These are phyloP conservation scores for Magallana ariakensis DNA, from an alignment of 1,140 invertebrate species.

Conservation along the genomic window DNA sequence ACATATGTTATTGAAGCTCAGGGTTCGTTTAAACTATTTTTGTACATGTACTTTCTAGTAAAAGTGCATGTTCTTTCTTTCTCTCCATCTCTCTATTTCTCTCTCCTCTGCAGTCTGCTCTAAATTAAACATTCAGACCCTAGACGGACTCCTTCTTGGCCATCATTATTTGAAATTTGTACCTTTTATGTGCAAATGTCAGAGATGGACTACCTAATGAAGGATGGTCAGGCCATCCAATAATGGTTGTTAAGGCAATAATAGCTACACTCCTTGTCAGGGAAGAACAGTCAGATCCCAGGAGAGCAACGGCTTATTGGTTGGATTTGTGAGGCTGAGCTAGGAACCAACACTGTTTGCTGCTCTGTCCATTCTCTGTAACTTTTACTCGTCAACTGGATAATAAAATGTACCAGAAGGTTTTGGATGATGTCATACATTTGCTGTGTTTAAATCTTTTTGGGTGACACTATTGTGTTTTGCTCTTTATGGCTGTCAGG, in stretches of 20 bases:
- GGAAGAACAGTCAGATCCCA: background rate
- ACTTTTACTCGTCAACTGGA: background rate
- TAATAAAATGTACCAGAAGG: background rate
- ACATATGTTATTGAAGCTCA: too few species aligned
- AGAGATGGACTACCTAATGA: slow-evolving; percentile 8
- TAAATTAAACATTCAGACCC: too few species aligned
- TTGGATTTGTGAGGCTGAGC: background rate
- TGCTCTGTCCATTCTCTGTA: background rate
- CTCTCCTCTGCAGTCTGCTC: too few species aligned
- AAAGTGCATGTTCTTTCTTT: too few species aligned
- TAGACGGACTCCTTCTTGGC: too few species aligned
- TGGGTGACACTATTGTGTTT: too few species aligned
- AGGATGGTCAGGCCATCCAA: slow-evolving; percentile 4
- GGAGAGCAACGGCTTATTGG: background rate
- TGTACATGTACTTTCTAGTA: too few species aligned
- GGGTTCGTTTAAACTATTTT: too few species aligned
- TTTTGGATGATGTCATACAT: too few species aligned
- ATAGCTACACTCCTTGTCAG: slow-evolving; percentile 1
- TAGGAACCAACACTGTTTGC: background rate
- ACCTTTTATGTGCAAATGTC: background rate
- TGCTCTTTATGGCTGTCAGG: too few species aligned
- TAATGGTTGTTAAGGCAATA: background rate
- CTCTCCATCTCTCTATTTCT: too few species aligned
- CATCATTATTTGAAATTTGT: background rate
- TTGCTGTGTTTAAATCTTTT: too few species aligned